Base-by-base conservation (phyloP, 2,888 invertebrate species). In the Stegophylla sp. region DNA sequence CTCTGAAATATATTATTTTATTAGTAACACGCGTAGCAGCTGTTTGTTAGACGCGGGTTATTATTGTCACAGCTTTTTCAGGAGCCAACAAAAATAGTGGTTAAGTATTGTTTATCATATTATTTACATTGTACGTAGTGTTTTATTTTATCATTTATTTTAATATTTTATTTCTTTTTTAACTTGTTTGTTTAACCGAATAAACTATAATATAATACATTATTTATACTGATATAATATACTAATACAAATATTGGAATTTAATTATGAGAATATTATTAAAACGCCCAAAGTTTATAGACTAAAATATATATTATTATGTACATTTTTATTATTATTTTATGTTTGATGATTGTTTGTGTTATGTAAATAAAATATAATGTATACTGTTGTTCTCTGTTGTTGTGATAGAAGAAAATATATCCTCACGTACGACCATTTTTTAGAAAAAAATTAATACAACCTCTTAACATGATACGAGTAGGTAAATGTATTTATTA, bases 341-440 rank as follows among this genome's bases (percentile, higher is more conserved):
- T 69, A 48, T 48, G 23, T 79, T 71, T 34, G n/a, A n/a, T 77
- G n/a, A 61, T 71, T 71, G 61, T 71, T 71, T 61, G 71, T 79
- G 59, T 77, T 77, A 20, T 77, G 79, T 79, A 71, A 79, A 79
- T 79, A 79, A 59, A 59, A 73, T 23, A 79, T 61, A 45, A 69
- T 69, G 69, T 69, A 79, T 34, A 61, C 69, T 69, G 77, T 79
- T 71, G 61, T 71, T 79, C 48, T 26, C 41, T 59, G 12, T 56
- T 45, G 17, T 23, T 45, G 4, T 51, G 51, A n/a, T n/a, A n/a
- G n/a, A n/a, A n/a, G n/a, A n/a, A n/a, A n/a, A n/a, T n/a, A n/a
- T n/a, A n/a, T n/a, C n/a, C n/a, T n/a, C n/a, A n/a, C n/a, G n/a
- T n/a, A n/a, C n/a, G n/a, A n/a, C n/a, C n/a, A n/a, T n/a, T n/a